phyloP scores from a whole-genome alignment of 2,113 vertebrate species.

The Melanerpes aurifrons region DNA sequence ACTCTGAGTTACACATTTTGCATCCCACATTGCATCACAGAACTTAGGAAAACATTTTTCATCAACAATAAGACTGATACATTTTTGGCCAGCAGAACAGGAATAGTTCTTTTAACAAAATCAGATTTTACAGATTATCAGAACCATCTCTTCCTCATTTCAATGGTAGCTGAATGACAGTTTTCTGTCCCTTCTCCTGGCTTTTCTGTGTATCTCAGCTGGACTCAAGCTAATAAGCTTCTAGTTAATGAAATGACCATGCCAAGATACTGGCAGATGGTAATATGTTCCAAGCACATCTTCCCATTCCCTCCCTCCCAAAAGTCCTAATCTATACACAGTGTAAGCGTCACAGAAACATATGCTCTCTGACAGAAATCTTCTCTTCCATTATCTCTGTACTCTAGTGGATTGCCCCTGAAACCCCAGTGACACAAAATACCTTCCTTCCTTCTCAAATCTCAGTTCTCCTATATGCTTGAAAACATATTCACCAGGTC shows the following conservation, averaged over 20 bases:
- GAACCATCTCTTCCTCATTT: neutral
- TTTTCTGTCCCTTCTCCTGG: neutral
- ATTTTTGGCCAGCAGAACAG: neutral
- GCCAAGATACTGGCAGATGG: slow-evolving; percentile 64
- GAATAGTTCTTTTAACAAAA: neutral
- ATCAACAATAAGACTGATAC: neutral
- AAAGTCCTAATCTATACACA: slow-evolving; percentile 62
- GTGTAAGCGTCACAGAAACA: slow-evolving; percentile 55
- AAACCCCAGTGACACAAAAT: neutral
- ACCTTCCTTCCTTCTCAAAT: neutral
- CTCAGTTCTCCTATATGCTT: neutral
- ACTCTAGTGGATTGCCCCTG: neutral
- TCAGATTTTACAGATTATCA: neutral
- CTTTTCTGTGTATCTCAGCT: slow-evolving; percentile 11
- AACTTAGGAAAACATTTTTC: neutral
- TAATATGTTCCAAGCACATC: slow-evolving; percentile 19
- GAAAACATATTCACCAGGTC: neutral
- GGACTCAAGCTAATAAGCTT: slow-evolving; percentile 40
- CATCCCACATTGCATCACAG: neutral
- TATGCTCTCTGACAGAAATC: slow-evolving; percentile 66
- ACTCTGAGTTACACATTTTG: neutral
- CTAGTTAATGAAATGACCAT: slow-evolving; percentile 52
- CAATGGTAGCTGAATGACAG: neutral
- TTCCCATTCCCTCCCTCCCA: slow-evolving; percentile 51
- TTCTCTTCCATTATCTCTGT: slow-evolving; percentile 49